phyloP scores from a whole-genome alignment of 2,113 vertebrate genomes.

The Rhinolophus sinicus region DNA sequence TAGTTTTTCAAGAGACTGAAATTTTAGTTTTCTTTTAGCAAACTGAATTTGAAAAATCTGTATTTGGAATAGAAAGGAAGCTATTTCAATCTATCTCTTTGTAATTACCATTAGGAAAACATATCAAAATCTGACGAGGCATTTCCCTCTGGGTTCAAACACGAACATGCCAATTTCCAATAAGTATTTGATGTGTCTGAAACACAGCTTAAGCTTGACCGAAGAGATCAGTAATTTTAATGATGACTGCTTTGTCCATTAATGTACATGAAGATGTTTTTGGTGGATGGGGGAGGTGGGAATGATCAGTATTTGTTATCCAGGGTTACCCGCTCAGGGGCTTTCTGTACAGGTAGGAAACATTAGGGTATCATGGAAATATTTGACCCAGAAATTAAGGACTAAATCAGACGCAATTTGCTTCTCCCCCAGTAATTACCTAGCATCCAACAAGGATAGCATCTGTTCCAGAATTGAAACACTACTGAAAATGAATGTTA shows the following conservation, averaged over 20 bases:
- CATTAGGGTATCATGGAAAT: conserved; percentile 61
- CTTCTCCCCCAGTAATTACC: conserved; percentile 64
- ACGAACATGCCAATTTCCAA: background rate
- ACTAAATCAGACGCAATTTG: conserved; percentile 39
- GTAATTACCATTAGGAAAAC: background rate
- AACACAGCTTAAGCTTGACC: conserved; percentile 15
- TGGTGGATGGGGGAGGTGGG: background rate
- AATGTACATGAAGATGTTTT: background rate
- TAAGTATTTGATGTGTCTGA: conserved; percentile 2
- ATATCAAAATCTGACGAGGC: background rate
- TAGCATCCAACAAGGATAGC: conserved; percentile 69
- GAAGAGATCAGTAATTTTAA: conserved; percentile 4
- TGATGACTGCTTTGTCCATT: conserved; percentile 1
- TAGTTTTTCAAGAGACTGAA: conserved; percentile 10
- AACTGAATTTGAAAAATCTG: background rate
- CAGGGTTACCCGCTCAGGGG: conserved; percentile 21
- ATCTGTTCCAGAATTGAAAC: conserved; percentile 73
- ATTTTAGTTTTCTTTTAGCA: conserved; percentile 22
- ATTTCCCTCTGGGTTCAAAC: background rate
- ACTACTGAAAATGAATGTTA: conserved; percentile 64
- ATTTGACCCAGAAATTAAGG: conserved; percentile 72
- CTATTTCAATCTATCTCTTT: background rate
- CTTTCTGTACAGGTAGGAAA: background rate
- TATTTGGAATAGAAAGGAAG: conserved; percentile 8
- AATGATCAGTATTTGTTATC: background rate